phyloP scores from a whole-genome alignment of 2,113 vertebrate genomes.

The Zosterops borbonicus region DNA sequence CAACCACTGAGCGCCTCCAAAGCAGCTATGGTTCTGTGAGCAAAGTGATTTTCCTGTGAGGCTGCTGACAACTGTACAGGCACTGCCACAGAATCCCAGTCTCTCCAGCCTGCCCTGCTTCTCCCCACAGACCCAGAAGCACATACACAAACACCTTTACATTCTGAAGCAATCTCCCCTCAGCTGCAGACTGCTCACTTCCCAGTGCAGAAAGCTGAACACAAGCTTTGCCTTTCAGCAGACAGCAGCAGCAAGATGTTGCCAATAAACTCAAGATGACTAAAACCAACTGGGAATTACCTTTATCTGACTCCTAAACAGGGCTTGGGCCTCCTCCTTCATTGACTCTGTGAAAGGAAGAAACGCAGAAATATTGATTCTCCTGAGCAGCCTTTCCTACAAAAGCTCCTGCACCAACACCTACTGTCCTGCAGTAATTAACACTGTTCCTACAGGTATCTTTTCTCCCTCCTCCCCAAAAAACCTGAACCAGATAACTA shows the following conservation, averaged over 20 bases:
- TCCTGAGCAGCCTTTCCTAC: slow-evolving; percentile 41
- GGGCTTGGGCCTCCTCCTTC: slow-evolving; percentile 89
- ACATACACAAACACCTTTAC: not conserved
- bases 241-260: not conserved
- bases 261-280: not conserved
- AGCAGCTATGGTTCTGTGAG: not conserved
- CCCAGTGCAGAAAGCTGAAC: not conserved
- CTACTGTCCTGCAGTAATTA: slow-evolving; percentile 56
- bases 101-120: not conserved
- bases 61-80: not conserved
- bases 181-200: not conserved
- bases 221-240: not conserved
- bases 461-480: slow-evolving; percentile 71
- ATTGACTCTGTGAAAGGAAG: slow-evolving; percentile 79
- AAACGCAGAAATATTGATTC: slow-evolving; percentile 51
- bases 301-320: slow-evolving; percentile 90
- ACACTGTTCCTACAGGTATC: slow-evolving; percentile 24
- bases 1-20: not conserved
- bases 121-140: not conserved
- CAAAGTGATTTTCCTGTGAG: not conserved
- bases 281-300: slow-evolving; percentile 71
- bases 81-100: not conserved
- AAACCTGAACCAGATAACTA: slow-evolving; percentile 61
- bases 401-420: slow-evolving; percentile 62
- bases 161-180: not conserved